These are phyloP conservation scores for Heliconius ismenius DNA, from an alignment of 2,888 invertebrate species.

Conservation along the genomic window DNA sequence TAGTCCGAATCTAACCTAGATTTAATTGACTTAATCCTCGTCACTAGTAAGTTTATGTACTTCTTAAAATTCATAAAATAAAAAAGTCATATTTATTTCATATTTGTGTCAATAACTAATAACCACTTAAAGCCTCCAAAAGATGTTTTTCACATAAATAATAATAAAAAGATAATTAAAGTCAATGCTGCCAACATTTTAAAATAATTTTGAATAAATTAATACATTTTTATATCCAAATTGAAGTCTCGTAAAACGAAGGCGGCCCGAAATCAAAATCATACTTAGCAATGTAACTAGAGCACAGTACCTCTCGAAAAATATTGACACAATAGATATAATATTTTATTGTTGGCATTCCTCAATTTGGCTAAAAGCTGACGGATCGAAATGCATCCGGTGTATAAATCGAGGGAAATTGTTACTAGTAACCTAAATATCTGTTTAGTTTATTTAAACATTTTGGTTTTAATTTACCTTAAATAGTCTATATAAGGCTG, in stretches of 20 bases:
- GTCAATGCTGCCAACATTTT: background rate
- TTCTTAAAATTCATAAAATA: no score
- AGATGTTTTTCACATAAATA: no score
- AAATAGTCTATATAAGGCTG: background rate
- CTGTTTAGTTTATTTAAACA: background rate
- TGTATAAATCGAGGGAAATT: slow-evolving; percentile 20
- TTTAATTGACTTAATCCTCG: no score
- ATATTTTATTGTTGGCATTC: slow-evolving; percentile 25
- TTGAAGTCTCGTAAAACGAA: background rate
- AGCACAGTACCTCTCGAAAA: slow-evolving; percentile 16
- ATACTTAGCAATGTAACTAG: slow-evolving; percentile 22
- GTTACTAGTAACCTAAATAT: slow-evolving; percentile 18
- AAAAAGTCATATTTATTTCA: no score
- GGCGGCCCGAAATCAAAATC: background rate
- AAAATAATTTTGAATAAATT: background rate
- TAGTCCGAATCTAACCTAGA: background rate
- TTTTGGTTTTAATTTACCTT: background rate
- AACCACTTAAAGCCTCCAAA: no score
- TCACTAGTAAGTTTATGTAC: no score
- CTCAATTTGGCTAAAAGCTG: slow-evolving; percentile 27
- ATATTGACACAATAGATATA: slow-evolving; percentile 20
- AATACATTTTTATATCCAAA: background rate
- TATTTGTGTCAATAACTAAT: no score
- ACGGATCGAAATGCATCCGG: slow-evolving; percentile 21
- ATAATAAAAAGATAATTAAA: no score